phyloP scores from a whole-genome alignment of 2,888 invertebrate genomes.

The Stomorhina lunata region DNA sequence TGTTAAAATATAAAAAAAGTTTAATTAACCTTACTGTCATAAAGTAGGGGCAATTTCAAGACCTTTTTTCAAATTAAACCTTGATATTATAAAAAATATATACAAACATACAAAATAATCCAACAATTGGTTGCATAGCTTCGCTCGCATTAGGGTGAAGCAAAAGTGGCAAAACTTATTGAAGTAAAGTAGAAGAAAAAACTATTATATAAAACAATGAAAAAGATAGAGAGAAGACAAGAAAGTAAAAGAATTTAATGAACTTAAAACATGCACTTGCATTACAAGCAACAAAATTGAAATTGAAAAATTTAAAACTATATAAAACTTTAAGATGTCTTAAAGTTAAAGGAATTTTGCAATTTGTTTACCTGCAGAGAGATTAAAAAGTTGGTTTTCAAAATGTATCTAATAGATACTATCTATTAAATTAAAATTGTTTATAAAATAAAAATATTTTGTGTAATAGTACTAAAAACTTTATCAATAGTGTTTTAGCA shows the following conservation, averaged over 20 bases:
- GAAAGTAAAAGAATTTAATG: slow-evolving; percentile 60
- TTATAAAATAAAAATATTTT: too few species aligned
- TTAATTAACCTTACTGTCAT: background rate
- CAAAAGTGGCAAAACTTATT: background rate
- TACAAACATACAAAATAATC: too few species aligned
- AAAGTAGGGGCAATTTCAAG: background rate
- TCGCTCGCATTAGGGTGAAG: background rate
- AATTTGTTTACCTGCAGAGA: slow-evolving; percentile 6
- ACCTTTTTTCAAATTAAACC: background rate
- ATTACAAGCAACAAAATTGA: background rate
- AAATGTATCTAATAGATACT: too few species aligned
- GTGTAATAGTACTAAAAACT: too few species aligned
- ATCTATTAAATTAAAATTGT: too few species aligned
- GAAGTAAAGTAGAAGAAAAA: background rate
- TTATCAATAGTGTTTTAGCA: too few species aligned
- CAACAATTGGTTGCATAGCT: background rate
- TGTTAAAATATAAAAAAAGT: too few species aligned
- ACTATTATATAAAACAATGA: background rate
- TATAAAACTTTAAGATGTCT: slow-evolving; percentile 14
- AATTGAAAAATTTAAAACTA: background rate
- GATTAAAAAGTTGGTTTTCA: background rate
- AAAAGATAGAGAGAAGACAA: slow-evolving; percentile 3
- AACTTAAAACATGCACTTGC: slow-evolving; percentile 55
- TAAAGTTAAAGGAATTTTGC: background rate
- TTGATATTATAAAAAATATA: background rate